phyloP scores from a whole-genome alignment of 2,888 invertebrate species.

The Lithophane leautieri region DNA sequence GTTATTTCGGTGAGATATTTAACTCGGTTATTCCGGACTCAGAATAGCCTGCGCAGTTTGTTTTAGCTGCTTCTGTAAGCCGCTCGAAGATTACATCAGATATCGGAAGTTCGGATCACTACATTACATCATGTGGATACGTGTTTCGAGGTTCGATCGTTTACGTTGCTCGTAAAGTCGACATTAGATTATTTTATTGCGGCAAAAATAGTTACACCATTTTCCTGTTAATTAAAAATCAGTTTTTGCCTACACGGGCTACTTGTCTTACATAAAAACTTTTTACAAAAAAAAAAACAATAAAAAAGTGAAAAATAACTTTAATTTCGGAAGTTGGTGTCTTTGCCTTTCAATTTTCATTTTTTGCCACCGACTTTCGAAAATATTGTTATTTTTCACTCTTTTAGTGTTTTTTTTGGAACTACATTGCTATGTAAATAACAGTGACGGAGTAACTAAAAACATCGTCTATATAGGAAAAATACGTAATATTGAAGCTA shows the following conservation, averaged over 20 bases:
- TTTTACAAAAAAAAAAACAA: too few relatives aligned
- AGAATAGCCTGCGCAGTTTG: conserved; percentile 3
- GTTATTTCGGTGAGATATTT: not conserved
- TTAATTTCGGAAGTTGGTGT: too few relatives aligned
- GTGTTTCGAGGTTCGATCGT: not conserved
- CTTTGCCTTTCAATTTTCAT: too few relatives aligned
- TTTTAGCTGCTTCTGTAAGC: not conserved
- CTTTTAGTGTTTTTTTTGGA: too few relatives aligned
- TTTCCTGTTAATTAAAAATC: conserved; percentile 1
- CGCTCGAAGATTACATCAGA: conserved; percentile 30
- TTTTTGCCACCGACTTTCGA: too few relatives aligned
- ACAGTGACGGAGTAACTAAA: too few relatives aligned
- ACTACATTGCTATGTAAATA: too few relatives aligned
- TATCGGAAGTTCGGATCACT: not conserved
- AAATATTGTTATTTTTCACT: too few relatives aligned
- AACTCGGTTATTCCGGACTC: not conserved
- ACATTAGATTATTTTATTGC: conserved; percentile 12
- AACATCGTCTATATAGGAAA: too few relatives aligned
- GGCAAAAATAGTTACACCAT: conserved; percentile 3
- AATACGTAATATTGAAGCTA: too few relatives aligned
- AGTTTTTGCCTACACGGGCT: not conserved
- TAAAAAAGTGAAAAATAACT: too few relatives aligned
- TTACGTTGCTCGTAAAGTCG: conserved; percentile 15
- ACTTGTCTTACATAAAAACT: too few relatives aligned
- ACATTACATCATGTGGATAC: conserved; percentile 22